A percentile compares a stretch with the other conserved stretches of the same genome.
phyloP scores from a whole-genome alignment of 2,888 invertebrate species.

The Philonicus albiceps region DNA sequence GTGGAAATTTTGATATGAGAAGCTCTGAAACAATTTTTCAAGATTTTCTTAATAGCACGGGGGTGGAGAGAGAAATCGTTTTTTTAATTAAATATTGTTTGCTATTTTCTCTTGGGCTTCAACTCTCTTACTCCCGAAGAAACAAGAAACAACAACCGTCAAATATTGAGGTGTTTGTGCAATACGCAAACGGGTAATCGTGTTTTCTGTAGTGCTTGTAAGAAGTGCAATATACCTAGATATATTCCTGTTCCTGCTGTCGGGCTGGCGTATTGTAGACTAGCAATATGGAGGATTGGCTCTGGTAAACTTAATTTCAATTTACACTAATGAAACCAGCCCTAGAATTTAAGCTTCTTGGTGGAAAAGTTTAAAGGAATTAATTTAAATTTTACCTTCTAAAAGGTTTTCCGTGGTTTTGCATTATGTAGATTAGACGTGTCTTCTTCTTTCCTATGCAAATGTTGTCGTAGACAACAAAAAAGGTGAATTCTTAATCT shows the following conservation, averaged over 20 bases:
- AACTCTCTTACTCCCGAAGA: slow-evolving; percentile 17
- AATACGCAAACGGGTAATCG: slow-evolving; percentile 31
- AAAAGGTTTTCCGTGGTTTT: slow-evolving; percentile 9
- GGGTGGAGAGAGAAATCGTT: slow-evolving; percentile 16
- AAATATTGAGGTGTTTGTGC: slow-evolving; percentile 4
- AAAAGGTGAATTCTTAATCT: neutral
- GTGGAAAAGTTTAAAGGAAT: slow-evolving; percentile 26
- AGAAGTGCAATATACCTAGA: slow-evolving; percentile 1
- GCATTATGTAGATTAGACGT: neutral
- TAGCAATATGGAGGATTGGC: slow-evolving; percentile 34
- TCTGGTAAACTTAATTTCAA: slow-evolving; percentile 33
- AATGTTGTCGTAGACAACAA: neutral
- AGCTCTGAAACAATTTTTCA: slow-evolving; percentile 29
- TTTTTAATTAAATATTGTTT: slow-evolving; percentile 40
- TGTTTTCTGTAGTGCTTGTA: slow-evolving; percentile 13
- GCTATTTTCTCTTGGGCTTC: neutral
- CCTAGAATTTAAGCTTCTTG: neutral
- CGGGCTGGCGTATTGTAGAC: neutral
- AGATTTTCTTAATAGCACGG: slow-evolving; percentile 32
- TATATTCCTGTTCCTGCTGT: neutral
- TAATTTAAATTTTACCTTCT: slow-evolving; percentile 34
- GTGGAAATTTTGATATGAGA: slow-evolving; percentile 20
- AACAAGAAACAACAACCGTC: slow-evolving; percentile 7
- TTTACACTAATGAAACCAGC: slow-evolving; percentile 37
- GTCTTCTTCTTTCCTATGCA: neutral